Base-by-base conservation (phyloP, 2,113 vertebrate genomes). In the Psittacula cyanocephala region DNA sequence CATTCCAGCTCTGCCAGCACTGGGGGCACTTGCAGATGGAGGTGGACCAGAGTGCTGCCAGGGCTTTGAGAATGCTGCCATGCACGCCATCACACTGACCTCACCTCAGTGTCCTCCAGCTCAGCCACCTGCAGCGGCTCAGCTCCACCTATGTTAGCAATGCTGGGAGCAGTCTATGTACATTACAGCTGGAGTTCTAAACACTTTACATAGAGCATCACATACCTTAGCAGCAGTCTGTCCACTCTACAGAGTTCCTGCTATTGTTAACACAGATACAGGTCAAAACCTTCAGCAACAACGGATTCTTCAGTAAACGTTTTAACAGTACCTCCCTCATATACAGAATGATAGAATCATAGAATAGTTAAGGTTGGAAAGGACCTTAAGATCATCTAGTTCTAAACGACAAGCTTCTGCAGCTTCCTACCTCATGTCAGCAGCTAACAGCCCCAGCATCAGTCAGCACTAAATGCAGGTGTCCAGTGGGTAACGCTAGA, bases 21-120 rank as follows among this genome's bases (percentile, higher is more conserved):
- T 25, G 41, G 71, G 0, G 6, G 47, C 25, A n/a, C 9, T 15
- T 65, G 49, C 72, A 87, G 81, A 57, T 31, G 44, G 3, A 13
- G 81, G 75, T 55, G 4, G 0, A 37, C 55, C 60, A 43, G 62
- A 25, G n/a, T 15, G 27, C 71, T 59, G 52, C 13, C 18, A 31
- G n/a, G 50, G 81, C 5, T 0, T 4, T 2, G 11, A 69, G 52
- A 35, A 49, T 0, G 0, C 41, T 1, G 6, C 18, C 4, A 0
- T 3, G 0, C 25, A n/a, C 6, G 11, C 44, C 49, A 2, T 47
- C 10, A 17, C 0, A 0, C 60, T 60, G 72, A 55, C 77, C 74
- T 67, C 86, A 86, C 47, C 83, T 44, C 4, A 2, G 53, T 1
- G 0, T 24, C 2, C 49, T 41, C 63, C 60, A 44, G 69, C 0